phyloP scores from a whole-genome alignment of 2,888 invertebrate species.

The Callimorpha dominula region DNA sequence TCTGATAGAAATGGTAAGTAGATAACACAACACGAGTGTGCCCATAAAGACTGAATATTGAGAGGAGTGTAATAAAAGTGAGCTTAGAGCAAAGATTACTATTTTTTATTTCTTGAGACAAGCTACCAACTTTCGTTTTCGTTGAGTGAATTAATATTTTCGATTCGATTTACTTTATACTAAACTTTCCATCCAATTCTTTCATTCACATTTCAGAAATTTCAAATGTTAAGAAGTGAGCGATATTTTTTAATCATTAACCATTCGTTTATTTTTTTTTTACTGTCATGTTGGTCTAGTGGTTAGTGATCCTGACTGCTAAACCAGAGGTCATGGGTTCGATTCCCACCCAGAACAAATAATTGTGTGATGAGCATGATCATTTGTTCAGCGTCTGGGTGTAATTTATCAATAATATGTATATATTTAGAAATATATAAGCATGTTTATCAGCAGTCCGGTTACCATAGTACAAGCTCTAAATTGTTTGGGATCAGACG shows the following conservation, averaged over 20 bases:
- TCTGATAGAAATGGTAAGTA: background rate
- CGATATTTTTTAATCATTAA: background rate
- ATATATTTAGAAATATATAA: too few relatives aligned
- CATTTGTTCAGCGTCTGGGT: too few relatives aligned
- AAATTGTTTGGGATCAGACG: too few relatives aligned
- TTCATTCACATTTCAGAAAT: background rate
- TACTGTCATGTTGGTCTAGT: too few relatives aligned
- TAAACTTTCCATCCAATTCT: background rate
- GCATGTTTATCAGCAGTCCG: too few relatives aligned
- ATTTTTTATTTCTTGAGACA: slow-evolving; percentile 32
- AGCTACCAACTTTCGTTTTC: background rate
- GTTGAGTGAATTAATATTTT: background rate
- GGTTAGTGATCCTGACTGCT: too few relatives aligned
- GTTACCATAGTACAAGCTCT: too few relatives aligned
- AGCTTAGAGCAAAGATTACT: slow-evolving; percentile 53
- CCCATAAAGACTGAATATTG: slow-evolving; percentile 1
- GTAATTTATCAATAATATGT: too few relatives aligned
- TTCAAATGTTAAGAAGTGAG: background rate
- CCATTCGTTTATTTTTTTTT: background rate
- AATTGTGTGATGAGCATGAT: too few relatives aligned
- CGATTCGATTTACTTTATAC: background rate
- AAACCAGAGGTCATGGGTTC: too few relatives aligned
- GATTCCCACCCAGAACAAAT: too few relatives aligned
- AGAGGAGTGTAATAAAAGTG: slow-evolving; percentile 33
- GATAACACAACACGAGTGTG: background rate